Evolutionary conservation across 2,797 vertebrate genomes (phyloP).

Genomic region (Melanotaenia parkinsoni): DNA sequence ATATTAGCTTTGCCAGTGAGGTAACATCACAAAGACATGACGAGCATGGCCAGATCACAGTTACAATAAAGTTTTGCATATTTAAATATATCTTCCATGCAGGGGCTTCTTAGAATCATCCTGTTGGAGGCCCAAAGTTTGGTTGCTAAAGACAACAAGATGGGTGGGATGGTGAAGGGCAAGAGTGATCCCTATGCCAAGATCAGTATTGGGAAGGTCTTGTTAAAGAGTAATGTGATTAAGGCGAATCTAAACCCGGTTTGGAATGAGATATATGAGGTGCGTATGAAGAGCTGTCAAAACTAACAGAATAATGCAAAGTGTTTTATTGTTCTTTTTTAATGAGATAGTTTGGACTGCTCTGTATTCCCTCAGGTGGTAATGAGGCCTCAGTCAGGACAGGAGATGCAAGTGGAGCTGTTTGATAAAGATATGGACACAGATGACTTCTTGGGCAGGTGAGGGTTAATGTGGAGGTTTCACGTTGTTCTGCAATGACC

Average conservation of each 20-base stretch:
- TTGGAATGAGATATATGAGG: slow-evolving; percentile 94
- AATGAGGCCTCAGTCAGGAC: slow-evolving; percentile 82
- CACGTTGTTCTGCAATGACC: background rate
- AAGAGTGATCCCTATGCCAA: slow-evolving; percentile 94
- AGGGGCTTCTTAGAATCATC: slow-evolving; percentile 90
- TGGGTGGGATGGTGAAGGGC: slow-evolving; percentile 87
- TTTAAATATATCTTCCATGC: slow-evolving; percentile 18
- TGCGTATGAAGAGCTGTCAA: slow-evolving; percentile 50
- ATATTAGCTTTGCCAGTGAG: slow-evolving; percentile 86
- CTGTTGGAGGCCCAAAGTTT: slow-evolving; percentile 90
- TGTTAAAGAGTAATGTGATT: slow-evolving; percentile 87
- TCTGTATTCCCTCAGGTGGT: slow-evolving; percentile 77
- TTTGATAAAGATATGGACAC: slow-evolving; percentile 92
- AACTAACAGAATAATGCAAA: background rate
- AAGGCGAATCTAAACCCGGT: slow-evolving; percentile 90
- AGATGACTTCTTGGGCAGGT: slow-evolving; percentile 95
- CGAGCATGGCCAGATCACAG: background rate
- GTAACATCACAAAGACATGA: slow-evolving; percentile 65
- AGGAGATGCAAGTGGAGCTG: slow-evolving; percentile 87
- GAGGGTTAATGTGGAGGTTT: slow-evolving; percentile 17
- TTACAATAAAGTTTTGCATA: background rate
- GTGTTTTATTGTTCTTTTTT: background rate
- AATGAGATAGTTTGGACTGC: background rate
- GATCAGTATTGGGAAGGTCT: slow-evolving; percentile 78
- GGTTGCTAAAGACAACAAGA: slow-evolving; percentile 89